Conservation (phyloP, 2,888 invertebrate species). For the Chaetogeoica ovagalla region DNA sequence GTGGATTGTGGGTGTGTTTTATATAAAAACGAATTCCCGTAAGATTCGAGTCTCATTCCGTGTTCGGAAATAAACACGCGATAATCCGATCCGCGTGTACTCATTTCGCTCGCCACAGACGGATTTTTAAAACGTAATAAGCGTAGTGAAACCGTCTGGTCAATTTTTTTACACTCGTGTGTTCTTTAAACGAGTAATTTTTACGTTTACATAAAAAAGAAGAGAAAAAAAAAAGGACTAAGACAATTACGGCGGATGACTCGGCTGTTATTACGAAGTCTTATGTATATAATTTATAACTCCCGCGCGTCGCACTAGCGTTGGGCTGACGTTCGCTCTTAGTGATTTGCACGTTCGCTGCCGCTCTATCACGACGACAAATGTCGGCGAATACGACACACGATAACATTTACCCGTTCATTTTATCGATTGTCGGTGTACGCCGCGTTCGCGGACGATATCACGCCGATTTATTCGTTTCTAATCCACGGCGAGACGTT, state of each 20-base stretch:
- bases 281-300: slow-evolving; percentile 11
- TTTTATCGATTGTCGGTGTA: too few species aligned
- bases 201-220: neutral
- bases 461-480: too few species aligned
- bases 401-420: neutral
- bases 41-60: too few species aligned
- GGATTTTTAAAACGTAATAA: neutral
- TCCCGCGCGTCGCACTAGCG: neutral
- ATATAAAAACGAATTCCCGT: too few species aligned
- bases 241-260: slow-evolving; percentile 42
- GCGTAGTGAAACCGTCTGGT: neutral
- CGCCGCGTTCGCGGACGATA: too few species aligned
- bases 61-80: too few species aligned
- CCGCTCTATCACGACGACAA: neutral
- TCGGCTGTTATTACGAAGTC: neutral
- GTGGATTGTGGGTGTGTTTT: too few species aligned
- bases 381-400: neutral
- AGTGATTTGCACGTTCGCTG: slow-evolving; percentile 15
- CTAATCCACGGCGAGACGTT: too few species aligned
- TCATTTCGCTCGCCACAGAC: neutral
- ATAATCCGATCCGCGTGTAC: too few species aligned
- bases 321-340: neutral
- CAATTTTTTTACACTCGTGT: neutral
- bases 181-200: slow-evolving; percentile 4
- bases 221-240: neutral